Base-by-base conservation (phyloP, 2,888 invertebrate species). In the Drosophila sordidula region DNA sequence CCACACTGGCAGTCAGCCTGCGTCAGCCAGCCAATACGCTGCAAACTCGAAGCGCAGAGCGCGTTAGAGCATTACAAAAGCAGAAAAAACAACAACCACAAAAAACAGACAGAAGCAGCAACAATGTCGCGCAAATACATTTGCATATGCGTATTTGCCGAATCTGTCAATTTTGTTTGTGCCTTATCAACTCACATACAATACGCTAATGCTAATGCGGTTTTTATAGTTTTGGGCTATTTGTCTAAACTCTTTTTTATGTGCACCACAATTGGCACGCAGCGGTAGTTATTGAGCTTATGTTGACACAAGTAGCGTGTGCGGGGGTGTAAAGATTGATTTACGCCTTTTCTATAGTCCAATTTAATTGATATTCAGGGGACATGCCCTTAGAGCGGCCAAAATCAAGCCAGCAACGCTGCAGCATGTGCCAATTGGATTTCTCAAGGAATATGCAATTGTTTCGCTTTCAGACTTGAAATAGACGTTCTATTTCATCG, bases 61-160 rank as follows among this genome's bases (percentile, higher is more conserved):
- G 78, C 75, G 70, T 75, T 50, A 47, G 45, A 78, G 54, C 69
- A 66, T 77, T 47, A 44, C 9, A 29, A 6, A 2, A 29, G 9
- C 8, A 29, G 50, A 14, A 44, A 46, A 47, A 54, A 42, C 8
- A 59, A 44, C 16, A 29, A 42, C 25, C 29, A 29, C 29, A 9
- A 29, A 9, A 29, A 29, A 29, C 3, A 29, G 9, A 9, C 29
- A 29, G 8, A 29, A 55, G 36, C 47, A 54, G 44, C 8, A 42
- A 54, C 42, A 59, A 6, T 25, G 55, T 47, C 44, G 38, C 12
- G 42, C 55, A 65, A 52, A 69, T 47, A 54, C 54, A 84, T 85
- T 83, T 86, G 70, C 84, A 85, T 87, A 87, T 70, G 69, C 50
- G 65, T 76, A 80, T 83, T 78, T 73, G 78, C 55, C 75, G 51